Evolutionary conservation across 2,888 invertebrate species (phyloP), one percentile per base, ranked within the genome.

Genomic region (Parnassius glacialis): DNA sequence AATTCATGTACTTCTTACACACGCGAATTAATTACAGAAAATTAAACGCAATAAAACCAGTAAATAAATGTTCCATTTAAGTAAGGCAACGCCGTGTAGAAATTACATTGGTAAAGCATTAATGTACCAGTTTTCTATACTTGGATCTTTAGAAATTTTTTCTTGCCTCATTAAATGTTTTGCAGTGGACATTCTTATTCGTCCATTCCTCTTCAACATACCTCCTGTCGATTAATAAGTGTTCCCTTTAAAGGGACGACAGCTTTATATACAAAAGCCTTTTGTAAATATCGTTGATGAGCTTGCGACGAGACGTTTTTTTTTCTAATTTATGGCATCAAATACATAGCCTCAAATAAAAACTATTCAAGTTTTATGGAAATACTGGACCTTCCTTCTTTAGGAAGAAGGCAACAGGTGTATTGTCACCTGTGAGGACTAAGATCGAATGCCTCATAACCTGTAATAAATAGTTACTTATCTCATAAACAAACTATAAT

Each of bases 171-270:
- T 79, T 72, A 78, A 76, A 76, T 76, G 72, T 72, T 75, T 16
- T 48, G 75, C 70, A 68, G 71, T 75, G 74, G 72, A 74, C 68
- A 67, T 69, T 64, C 69, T 65, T 52, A 60, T 45, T 41, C 54
- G 52, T 65, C 57, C 61, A 77, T 80, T 78, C 74, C 79, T 74
- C 72, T 68, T 70, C 71, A 75, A 81, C 79, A 81, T 82, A 80
- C 77, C 76, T 72, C 68, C 68, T 70, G 71, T 71, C 70, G 67
- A 59, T 63, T 59, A 63, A 56, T 52, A 56, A 63, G 52, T 43
- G 55, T 59, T 56, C 56, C 63, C 63, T 42, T 63, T 59, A 52
- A 59, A 52, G 63, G 58, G 9, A 25, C 43, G 45, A 11, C 13
- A 34, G 55, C 44, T 54, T 55, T 51, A 50, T 10, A n/a, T 54